Conservation (phyloP, 2,113 vertebrate species). For the Grus americana region DNA sequence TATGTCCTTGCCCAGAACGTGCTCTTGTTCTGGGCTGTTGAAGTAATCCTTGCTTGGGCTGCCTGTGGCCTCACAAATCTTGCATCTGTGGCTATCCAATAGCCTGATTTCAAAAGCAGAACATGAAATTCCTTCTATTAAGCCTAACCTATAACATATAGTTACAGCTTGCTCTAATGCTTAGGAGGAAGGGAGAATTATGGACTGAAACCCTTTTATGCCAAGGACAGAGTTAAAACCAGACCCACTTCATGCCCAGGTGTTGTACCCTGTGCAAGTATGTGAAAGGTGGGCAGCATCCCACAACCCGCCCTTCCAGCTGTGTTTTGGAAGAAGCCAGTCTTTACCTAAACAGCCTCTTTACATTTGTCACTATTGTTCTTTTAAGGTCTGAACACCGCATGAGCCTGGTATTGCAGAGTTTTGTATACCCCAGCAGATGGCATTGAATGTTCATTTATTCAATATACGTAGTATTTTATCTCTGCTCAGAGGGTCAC, state of each 20-base stretch:
- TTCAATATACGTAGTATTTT: not conserved
- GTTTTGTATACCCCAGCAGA: constrained; percentile 50
- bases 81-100: not conserved
- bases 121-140: not conserved
- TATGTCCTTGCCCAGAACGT: not conserved
- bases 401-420: not conserved
- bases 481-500: not conserved
- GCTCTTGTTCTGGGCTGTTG: not conserved
- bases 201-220: not conserved
- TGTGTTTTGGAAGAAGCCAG: not conserved
- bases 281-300: not conserved
- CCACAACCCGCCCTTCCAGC: not conserved
- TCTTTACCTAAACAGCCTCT: not conserved
- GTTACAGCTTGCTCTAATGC: not conserved
- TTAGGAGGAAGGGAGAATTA: not conserved
- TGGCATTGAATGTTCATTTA: constrained; percentile 49
- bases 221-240: not conserved
- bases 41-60: not conserved
- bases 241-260: not conserved
- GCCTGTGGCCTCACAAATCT: not conserved
- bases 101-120: not conserved
- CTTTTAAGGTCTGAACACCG: not conserved
- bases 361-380: not conserved
- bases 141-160: not conserved
- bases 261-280: not conserved